Conservation (phyloP, 2,888 invertebrate species). For the Drepanosiphum platanoidis region DNA sequence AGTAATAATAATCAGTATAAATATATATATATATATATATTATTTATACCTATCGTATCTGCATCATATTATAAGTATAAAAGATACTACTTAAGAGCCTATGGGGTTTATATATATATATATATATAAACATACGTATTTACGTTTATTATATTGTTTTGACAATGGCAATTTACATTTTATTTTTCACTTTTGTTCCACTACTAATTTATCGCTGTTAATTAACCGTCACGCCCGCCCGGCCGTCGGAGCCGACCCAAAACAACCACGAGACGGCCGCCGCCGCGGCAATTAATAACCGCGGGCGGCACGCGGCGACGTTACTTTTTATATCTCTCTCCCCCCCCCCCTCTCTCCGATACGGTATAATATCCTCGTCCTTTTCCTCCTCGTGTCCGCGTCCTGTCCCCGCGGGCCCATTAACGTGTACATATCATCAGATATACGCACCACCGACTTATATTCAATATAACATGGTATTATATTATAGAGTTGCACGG, state of each 20-base stretch:
- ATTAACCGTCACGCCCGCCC: constrained; percentile 60
- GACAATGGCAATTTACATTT: constrained; percentile 59
- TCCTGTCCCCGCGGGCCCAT: constrained; percentile 16
- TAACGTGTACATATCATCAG: not conserved
- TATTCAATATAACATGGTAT: constrained; percentile 18
- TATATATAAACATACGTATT: not conserved
- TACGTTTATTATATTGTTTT: constrained; percentile 48
- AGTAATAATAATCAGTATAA: too few relatives aligned
- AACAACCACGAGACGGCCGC: constrained; percentile 27
- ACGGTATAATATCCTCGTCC: not conserved
- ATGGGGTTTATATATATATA: not conserved
- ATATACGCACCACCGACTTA: not conserved
- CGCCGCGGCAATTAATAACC: constrained; percentile 44
- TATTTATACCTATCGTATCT: not conserved
- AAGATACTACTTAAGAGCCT: not conserved
- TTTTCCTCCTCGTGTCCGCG: not conserved
- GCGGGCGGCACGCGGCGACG: constrained; percentile 43
- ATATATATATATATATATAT: not conserved
- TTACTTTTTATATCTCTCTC: constrained; percentile 23
- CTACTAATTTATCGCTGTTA: constrained; percentile 53
- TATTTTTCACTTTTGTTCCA: constrained; percentile 55
- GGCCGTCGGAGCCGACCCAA: constrained; percentile 29
- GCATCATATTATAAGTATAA: not conserved
- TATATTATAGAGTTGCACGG: not conserved
- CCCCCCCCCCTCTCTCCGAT: not conserved